phyloP scores from a whole-genome alignment of 2,113 vertebrate genomes.

The human region DNA sequence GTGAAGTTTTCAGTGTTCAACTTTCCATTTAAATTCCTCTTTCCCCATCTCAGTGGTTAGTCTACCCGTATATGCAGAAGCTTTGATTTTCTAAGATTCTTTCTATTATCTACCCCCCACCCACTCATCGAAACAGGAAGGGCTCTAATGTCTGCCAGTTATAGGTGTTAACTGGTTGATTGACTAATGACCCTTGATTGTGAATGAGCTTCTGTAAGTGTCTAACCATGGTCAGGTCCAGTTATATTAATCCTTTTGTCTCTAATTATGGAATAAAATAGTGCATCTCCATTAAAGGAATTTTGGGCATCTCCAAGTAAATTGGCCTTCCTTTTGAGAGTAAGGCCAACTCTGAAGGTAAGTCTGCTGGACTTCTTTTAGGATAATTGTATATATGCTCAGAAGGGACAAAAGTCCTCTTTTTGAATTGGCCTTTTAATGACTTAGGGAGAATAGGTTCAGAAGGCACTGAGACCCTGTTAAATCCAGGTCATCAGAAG shows the following conservation, averaged over 20 bases:
- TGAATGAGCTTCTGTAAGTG: conserved; percentile 52
- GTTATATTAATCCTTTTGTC: conserved; percentile 44
- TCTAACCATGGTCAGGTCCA: not conserved
- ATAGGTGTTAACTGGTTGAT: conserved; percentile 45
- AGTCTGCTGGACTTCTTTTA: not conserved
- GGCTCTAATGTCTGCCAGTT: conserved; percentile 20
- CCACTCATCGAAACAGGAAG: conserved; percentile 10
- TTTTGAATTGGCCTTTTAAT: not conserved
- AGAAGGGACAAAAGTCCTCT: not conserved
- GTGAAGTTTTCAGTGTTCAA: not conserved
- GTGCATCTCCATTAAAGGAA: not conserved
- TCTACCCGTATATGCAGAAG: not conserved
- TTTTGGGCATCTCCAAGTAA: not conserved
- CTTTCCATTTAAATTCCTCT: not conserved
- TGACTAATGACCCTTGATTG: conserved; percentile 41
- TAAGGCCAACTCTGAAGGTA: not conserved
- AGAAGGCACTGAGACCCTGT: not conserved
- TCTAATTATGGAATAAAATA: conserved; percentile 47
- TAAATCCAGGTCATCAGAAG: not conserved
- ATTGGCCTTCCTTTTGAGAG: not conserved
- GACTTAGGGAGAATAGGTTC: not conserved
- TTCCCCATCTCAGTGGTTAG: not conserved
- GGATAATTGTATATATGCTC: not conserved
- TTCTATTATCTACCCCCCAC: not conserved
- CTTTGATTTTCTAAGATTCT: conserved; percentile 28